Evolutionary conservation across 2,113 vertebrate species (phyloP), one percentile per base, ranked within the genome.

Genomic region (Anguilla japonica): DNA sequence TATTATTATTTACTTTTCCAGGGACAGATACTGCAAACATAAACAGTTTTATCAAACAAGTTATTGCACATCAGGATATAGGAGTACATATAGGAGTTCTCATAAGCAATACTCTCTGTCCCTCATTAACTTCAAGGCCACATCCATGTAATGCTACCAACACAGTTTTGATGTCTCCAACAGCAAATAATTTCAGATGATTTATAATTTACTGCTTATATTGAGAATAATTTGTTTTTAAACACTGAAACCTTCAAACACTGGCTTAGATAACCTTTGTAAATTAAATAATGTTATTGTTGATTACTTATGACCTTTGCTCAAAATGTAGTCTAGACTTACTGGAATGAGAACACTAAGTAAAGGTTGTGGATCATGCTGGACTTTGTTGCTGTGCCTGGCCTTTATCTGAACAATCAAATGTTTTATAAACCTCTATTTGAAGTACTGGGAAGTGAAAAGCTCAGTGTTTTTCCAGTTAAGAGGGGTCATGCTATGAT

Each of bases 141-240:
- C 50, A 11, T 1, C 50, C 43, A 46, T 13, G 50, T 53, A 53
- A 53, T 11, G 34, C 34, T 34, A 34, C 34, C 34, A 34, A 34
- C 34, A 34, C 34, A 34, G 34, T 13, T 9, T 13, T 53, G 50
- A 53, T 53, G 50, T 53, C n/a, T 57, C 43, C n/a, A 41, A 71
- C 85, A 60, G 41, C 53, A 18, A 39, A 50, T 83, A 80, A 79
- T 56, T 50, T 43, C 8, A 60, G 9, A 71, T 53, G 79, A 75
- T 84, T 71, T 88, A 56, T 84, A n/a, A 87, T 83, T n/a, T n/a
- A 46, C 67, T 60, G 71, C 41, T 78, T 84, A 34, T 34, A 34
- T 41, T 18, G 22, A 85, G 60, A 79, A 79, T 57, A 22, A 26
- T 57, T 40, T 2, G 1, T 46, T 87, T 83, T 34, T 15, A 18